Evolutionary conservation across 2,797 vertebrate genomes (phyloP).

Genomic region (Pseudocheirus occidentalis): DNA sequence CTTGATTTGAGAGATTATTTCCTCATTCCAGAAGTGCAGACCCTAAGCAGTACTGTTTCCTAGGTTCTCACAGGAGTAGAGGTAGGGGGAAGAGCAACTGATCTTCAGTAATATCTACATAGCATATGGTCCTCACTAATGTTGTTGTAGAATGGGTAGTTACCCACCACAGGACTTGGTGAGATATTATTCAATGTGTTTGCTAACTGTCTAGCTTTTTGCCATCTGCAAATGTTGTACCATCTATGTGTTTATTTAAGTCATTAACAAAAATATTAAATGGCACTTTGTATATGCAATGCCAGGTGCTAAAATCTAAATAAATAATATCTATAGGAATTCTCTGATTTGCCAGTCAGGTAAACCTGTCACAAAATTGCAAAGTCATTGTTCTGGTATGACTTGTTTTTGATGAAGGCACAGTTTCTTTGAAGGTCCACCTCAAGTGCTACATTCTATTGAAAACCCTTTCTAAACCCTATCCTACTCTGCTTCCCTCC

Average conservation of each 20-base stretch:
- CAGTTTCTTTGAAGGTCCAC: background rate
- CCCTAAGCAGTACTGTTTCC: conserved; percentile 97
- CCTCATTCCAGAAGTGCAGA: conserved; percentile 96
- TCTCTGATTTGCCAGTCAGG: background rate
- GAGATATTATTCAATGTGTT: conserved; percentile 82
- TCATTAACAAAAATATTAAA: background rate
- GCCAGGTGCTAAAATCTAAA: background rate
- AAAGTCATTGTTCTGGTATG: background rate
- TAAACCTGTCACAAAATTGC: background rate
- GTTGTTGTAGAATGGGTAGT: conserved; percentile 90
- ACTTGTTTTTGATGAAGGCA: background rate
- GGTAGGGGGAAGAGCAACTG: conserved; percentile 87
- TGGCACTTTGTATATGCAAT: background rate
- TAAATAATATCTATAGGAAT: background rate
- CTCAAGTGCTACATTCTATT: background rate
- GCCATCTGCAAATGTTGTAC: background rate
- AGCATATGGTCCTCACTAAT: conserved; percentile 97
- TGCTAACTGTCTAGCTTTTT: background rate
- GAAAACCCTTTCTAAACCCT: background rate
- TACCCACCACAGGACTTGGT: conserved; percentile 92
- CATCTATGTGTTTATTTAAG: background rate
- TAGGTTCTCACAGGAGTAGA: conserved; percentile 89
- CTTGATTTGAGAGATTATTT: conserved; percentile 96
- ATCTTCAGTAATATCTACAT: conserved; percentile 92
- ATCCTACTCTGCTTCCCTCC: background rate